phyloP scores from a whole-genome alignment of 2,888 invertebrate species.

The Dendrolimus houi region DNA sequence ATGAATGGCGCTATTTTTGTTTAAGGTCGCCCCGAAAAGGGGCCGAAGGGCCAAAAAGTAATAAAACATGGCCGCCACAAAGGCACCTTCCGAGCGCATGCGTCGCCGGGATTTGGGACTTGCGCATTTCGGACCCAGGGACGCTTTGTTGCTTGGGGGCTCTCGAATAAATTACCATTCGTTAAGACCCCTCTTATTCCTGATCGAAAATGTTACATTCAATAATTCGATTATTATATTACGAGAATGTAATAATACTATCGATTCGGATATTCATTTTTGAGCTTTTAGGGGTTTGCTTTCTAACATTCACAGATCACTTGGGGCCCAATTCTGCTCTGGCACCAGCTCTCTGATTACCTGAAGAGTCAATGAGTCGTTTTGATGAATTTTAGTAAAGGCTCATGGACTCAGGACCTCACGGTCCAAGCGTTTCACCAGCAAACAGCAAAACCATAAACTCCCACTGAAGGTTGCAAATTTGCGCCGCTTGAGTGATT shows the following conservation, averaged over 20 bases:
- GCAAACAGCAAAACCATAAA: no score
- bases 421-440: no score
- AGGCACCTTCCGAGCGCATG: slow-evolving; percentile 64
- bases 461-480: no score
- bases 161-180: background rate
- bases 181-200: background rate
- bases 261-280: no score
- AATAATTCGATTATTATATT: background rate
- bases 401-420: no score
- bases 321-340: no score
- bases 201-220: background rate
- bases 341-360: no score
- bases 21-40: slow-evolving; percentile 47
- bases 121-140: slow-evolving; percentile 45
- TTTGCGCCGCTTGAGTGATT: no score
- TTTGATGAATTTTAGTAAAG: no score
- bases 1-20: slow-evolving; percentile 66
- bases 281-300: no score
- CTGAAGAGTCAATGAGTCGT: no score
- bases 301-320: no score
- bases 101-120: slow-evolving; percentile 37
- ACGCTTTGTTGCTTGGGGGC: background rate
- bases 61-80: slow-evolving; percentile 69
- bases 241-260: background rate
- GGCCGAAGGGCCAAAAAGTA: slow-evolving; percentile 17